These are phyloP conservation scores for Hipparchia sbordonii DNA, from an alignment of 2,888 invertebrate species.

Conservation along the genomic window DNA sequence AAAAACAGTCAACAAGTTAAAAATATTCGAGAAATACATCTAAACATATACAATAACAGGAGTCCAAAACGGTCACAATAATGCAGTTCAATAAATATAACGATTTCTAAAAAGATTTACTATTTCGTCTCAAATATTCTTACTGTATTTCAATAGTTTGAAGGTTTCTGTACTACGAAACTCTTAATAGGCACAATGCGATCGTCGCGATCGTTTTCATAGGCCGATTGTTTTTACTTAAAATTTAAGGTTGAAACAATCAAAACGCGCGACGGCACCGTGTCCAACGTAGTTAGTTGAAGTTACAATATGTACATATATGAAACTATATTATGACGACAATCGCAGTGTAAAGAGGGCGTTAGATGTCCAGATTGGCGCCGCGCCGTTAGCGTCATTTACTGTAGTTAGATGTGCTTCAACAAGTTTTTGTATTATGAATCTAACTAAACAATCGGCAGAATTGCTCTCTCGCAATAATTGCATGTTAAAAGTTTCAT, in stretches of 20 bases:
- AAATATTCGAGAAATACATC: conserved; percentile 62
- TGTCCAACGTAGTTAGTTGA: background rate
- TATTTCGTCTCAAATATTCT: conserved; percentile 2
- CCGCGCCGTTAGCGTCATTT: no score
- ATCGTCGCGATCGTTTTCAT: background rate
- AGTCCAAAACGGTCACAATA: conserved; percentile 59
- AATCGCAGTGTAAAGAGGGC: no score
- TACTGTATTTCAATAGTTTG: conserved; percentile 9
- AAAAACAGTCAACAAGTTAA: conserved; percentile 64
- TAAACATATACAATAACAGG: conserved; percentile 53
- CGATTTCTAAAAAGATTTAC: conserved; percentile 16
- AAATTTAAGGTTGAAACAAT: background rate
- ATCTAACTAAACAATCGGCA: background rate
- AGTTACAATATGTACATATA: background rate
- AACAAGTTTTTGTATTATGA: no score
- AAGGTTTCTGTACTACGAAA: background rate
- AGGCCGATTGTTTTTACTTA: background rate
- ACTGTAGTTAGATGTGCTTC: no score
- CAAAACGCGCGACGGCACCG: background rate
- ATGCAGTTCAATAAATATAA: conserved; percentile 65
- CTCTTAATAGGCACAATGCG: background rate
- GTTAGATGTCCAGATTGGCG: no score
- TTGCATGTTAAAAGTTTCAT: background rate
- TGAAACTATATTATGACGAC: no score
- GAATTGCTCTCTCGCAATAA: background rate